Percentiles rank a stretch among this genome's conserved stretches.
Conservation (phyloP, 2,113 vertebrate genomes). For the Cebus imitator region DNA sequence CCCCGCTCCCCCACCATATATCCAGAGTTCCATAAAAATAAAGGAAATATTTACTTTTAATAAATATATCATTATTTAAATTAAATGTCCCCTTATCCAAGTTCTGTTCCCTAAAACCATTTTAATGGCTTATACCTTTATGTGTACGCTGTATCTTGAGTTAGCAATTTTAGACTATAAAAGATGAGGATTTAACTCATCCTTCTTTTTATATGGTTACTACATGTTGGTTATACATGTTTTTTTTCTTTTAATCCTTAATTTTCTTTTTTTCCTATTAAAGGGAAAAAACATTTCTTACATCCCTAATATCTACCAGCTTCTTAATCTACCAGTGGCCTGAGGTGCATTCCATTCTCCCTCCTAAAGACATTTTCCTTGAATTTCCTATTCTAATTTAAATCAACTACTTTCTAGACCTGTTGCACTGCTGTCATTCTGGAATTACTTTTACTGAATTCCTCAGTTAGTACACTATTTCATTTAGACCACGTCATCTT, state of each 20-base stretch:
- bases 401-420: not conserved
- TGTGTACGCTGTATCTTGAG: not conserved
- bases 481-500: not conserved
- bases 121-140: not conserved
- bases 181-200: not conserved
- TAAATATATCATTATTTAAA: no score
- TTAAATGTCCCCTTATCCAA: not conserved
- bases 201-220: not conserved
- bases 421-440: not conserved
- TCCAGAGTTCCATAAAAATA: not conserved
- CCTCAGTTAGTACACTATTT: not conserved
- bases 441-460: not conserved
- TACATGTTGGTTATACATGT: not conserved
- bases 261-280: not conserved
- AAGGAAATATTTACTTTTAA: no score
- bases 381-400: not conserved
- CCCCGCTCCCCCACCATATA: not conserved
- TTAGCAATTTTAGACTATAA: not conserved
- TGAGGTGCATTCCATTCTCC: not conserved
- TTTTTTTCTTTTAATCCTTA: not conserved
- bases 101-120: not conserved
- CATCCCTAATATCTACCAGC: not conserved
- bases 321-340: not conserved
- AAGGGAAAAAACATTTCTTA: not conserved
- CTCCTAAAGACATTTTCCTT: not conserved